Evolutionary conservation across 2,113 vertebrate genomes (phyloP), one percentile per base, ranked within the genome.

Genomic region (Hemichromis elongatus): DNA sequence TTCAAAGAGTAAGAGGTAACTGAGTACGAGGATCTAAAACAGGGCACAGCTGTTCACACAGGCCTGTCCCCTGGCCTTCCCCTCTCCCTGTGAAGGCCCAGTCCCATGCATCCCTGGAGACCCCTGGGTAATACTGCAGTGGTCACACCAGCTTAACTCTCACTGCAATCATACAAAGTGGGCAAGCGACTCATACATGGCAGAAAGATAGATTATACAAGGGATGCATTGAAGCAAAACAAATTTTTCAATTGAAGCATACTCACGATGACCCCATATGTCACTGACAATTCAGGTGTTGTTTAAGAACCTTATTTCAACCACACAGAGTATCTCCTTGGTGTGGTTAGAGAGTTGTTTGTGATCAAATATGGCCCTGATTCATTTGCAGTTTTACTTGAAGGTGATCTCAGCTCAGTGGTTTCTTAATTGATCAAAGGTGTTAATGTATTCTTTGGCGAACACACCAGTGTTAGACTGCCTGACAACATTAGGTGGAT

Each of bases 11-110:
- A 88, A 89, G 91, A 93, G 89, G 93, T 95, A 96, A 96, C 94
- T 88, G 92, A 95, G 93, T 95, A 89, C 55, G 89, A 91, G 59
- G 89, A 90, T 93, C 93, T 94, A 94, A 95, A 95, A 95, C 95
- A 95, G 94, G 93, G 92, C 92, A 93, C 95, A 95, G 94, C 94
- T 95, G 95, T 95, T 95, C 93, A 95, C 91, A 93, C 93, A 95
- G 92, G 91, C 89, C 88, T 86, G 91, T 89, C 88, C 92, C 87
- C 77, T 87, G 73, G 92, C 86, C 88, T 83, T 73, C 83, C 86
- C 80, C 88, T 87, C 92, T 93, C 80, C 85, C 85, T 45, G 79
- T 89, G 86, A 94, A 92, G 89, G 84, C 83, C 82, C 86, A 86
- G 84, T 82, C 86, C 75, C 84, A 82, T 54, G 82, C 89, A 91